A percentile compares a stretch with the other conserved stretches of the same genome.
Conservation (phyloP, 2,113 vertebrate species). For the Ochotona princeps region DNA sequence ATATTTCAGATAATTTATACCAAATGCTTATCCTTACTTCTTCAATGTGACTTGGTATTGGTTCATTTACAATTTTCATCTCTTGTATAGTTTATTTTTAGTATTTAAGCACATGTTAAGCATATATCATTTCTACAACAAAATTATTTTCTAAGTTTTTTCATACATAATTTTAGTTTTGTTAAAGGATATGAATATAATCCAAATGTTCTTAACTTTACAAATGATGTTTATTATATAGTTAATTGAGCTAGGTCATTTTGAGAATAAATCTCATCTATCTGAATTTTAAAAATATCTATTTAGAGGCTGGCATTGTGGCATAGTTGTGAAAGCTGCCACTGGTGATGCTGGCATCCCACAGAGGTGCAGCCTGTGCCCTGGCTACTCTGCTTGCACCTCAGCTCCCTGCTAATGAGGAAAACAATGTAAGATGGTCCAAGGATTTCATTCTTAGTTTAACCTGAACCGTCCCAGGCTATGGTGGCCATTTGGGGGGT, state of each 20-base stretch:
- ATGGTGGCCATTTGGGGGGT: too few species aligned
- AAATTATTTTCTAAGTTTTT: neutral
- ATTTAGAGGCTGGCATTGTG: neutral
- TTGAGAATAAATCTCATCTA: neutral
- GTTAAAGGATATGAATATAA: neutral
- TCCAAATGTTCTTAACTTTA: neutral
- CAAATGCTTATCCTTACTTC: neutral
- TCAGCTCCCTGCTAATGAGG: too few species aligned
- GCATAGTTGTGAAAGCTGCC: too few species aligned
- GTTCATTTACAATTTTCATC: neutral
- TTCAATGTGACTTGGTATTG: neutral
- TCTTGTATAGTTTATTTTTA: neutral
- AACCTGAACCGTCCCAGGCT: too few species aligned
- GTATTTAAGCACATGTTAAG: neutral
- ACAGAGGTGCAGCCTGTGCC: too few species aligned
- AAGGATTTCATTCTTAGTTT: too few species aligned
- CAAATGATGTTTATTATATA: neutral
- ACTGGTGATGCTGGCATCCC: too few species aligned
- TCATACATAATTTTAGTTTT: neutral
- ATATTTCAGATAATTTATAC: neutral
- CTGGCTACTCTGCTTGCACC: too few species aligned
- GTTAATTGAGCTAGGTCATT: neutral
- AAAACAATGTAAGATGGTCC: too few species aligned
- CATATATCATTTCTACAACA: neutral
- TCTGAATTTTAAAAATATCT: neutral